These are phyloP conservation scores for Chamaetylas fuelleborni DNA, from an alignment of 2,113 vertebrate genomes.

Conservation along the genomic window DNA sequence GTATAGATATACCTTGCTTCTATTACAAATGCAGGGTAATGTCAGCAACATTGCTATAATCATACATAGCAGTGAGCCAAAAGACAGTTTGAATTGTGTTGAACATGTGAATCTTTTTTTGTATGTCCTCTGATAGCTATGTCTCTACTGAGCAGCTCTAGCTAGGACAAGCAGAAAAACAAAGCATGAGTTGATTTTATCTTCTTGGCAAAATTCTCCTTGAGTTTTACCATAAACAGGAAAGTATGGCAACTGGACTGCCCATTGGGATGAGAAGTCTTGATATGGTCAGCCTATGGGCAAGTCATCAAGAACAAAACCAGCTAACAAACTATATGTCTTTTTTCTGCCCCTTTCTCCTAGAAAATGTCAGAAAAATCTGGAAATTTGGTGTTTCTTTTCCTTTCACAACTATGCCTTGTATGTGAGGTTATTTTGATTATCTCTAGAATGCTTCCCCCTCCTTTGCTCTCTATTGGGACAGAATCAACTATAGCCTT, in stretches of 20 bases:
- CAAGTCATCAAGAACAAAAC: background rate
- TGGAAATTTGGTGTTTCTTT: slow-evolving; percentile 14
- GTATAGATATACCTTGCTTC: background rate
- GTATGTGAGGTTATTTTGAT: background rate
- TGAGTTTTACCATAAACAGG: background rate
- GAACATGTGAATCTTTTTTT: background rate
- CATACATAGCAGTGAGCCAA: background rate
- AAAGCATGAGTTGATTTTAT: background rate
- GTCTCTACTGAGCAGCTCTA: background rate
- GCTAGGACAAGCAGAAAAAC: background rate
- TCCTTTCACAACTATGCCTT: background rate
- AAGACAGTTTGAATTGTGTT: background rate
- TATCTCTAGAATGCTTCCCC: background rate
- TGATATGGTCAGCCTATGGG: background rate
- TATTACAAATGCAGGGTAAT: background rate
- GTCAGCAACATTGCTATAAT: background rate
- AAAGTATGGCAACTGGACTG: background rate
- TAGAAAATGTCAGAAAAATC: slow-evolving; percentile 25
- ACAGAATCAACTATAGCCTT: background rate
- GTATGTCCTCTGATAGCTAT: background rate
- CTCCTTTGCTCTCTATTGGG: background rate
- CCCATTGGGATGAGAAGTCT: background rate
- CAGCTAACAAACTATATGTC: background rate
- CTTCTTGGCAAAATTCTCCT: background rate
- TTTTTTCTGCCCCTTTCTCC: background rate